Evolutionary conservation across 2,113 vertebrate species (phyloP).

Genomic region (Pseudorectes ferrugineus): DNA sequence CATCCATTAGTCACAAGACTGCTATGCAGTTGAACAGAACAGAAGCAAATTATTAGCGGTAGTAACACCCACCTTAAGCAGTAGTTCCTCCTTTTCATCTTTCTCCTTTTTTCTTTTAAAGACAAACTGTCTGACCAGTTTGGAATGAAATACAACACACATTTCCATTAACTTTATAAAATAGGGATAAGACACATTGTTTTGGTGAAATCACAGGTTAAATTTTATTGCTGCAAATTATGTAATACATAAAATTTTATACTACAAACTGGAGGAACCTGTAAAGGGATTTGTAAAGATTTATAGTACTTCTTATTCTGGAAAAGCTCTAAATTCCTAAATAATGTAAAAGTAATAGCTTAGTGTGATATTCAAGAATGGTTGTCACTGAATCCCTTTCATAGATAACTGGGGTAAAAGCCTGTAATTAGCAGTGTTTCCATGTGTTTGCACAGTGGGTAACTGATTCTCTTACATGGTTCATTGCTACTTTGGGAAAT

Average conservation of each 20-base stretch:
- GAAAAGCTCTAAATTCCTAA: background rate
- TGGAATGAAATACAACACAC: background rate
- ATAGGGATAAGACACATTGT: background rate
- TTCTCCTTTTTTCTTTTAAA: background rate
- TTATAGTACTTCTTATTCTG: background rate
- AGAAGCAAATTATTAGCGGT: background rate
- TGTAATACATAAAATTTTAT: background rate
- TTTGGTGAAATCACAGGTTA: background rate
- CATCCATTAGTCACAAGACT: background rate
- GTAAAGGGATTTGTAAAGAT: background rate
- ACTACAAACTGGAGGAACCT: background rate
- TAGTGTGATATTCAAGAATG: background rate
- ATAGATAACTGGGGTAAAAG: background rate
- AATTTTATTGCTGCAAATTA: background rate
- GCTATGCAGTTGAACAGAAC: background rate
- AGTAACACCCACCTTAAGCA: background rate
- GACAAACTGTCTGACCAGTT: background rate
- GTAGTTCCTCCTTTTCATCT: background rate
- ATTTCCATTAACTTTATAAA: background rate
- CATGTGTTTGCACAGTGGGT: background rate
- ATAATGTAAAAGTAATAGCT: background rate
- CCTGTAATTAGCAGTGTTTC: constrained; percentile 10
- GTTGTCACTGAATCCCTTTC: background rate
- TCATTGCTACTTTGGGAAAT: constrained; percentile 6
- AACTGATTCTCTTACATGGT: background rate